Evolutionary conservation across 2,797 vertebrate genomes (phyloP), one percentile per base, ranked within the genome.

Genomic region (Coilia nasus): DNA sequence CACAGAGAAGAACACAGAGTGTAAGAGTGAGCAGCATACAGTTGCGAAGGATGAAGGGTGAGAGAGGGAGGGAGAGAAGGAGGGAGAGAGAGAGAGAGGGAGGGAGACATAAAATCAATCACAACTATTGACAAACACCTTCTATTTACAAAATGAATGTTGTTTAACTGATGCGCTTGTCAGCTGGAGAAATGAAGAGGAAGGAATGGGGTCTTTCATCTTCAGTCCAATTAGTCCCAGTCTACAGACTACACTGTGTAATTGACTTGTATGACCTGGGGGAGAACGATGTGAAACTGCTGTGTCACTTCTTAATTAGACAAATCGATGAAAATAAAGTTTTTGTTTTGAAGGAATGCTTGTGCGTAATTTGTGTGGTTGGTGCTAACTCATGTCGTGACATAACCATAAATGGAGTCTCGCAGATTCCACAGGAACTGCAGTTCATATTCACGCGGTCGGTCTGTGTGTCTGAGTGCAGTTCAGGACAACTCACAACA

Each of bases 121-220:
- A 31, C 28, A 75, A 75, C 31, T 75, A 35, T 75, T 75, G 67
- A 75, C 19, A 28, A 75, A 75, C 67, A 75, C 67, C 14, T 35
- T 31, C 25, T 25, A 35, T 15, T 35, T 75, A 17, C 67, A 35
- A 75, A 35, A 35, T 41, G 25, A 67, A 31, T 31, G 25, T 71
- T 71, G 64, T 35, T 75, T 75, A 41, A 75, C 35, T 35, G 67
- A 75, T 75, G 31, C 28, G 28, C 67, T 6, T 75, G 28, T 75
- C 67, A 75, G 31, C 31, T 35, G 67, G 67, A 75, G 28, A 17
- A 28, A 67, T 31, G 11, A 31, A 67, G 62, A 67, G 28, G 64
- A 35, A 35, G 64, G 64, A 35, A 14, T 14, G 64, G 0, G 64
- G 28, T 15, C 64, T 71, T 28, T 31, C 35, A 75, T 35, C 67